Evolutionary conservation across 1,140 invertebrate species (phyloP).

Genomic region (Tetramorium parvispinum): DNA sequence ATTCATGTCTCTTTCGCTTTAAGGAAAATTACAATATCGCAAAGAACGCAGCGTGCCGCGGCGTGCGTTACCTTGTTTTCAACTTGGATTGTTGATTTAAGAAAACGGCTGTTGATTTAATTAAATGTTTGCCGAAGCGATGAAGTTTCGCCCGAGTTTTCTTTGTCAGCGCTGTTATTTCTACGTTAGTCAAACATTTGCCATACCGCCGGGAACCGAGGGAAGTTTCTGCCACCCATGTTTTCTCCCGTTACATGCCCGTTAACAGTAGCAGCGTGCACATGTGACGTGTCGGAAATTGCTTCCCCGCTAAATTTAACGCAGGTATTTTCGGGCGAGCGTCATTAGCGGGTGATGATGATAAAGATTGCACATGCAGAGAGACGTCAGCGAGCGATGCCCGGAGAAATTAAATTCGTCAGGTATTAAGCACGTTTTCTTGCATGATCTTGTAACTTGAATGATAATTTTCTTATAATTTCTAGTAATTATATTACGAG

Average conservation of each 20-base stretch:
- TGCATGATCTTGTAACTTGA: neutral
- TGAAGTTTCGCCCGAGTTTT: slow-evolving; percentile 59
- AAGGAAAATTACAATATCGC: neutral
- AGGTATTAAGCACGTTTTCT: neutral
- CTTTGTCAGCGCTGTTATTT: slow-evolving; percentile 59
- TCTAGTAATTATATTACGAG: neutral
- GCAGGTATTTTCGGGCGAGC: slow-evolving; percentile 32
- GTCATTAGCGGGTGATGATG: slow-evolving; percentile 45
- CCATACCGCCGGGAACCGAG: slow-evolving; percentile 29
- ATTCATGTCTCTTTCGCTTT: neutral
- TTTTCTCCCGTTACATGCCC: slow-evolving; percentile 57
- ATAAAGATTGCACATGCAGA: slow-evolving; percentile 23
- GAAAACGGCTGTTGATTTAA: slow-evolving; percentile 59
- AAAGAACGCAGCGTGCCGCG: neutral
- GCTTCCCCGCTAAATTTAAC: slow-evolving; percentile 51
- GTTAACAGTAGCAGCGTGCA: slow-evolving; percentile 53
- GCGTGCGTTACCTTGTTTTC: slow-evolving; percentile 11
- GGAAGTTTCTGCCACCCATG: slow-evolving; percentile 39
- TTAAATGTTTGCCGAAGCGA: slow-evolving; percentile 61
- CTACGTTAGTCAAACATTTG: slow-evolving; percentile 62
- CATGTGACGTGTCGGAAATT: slow-evolving; percentile 57
- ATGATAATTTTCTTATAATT: neutral
- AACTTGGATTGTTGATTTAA: slow-evolving; percentile 54
- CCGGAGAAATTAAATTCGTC: slow-evolving; percentile 19
- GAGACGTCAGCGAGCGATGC: neutral